Conservation (phyloP, 2,888 invertebrate genomes). For the Ormyrus nitidulus region DNA sequence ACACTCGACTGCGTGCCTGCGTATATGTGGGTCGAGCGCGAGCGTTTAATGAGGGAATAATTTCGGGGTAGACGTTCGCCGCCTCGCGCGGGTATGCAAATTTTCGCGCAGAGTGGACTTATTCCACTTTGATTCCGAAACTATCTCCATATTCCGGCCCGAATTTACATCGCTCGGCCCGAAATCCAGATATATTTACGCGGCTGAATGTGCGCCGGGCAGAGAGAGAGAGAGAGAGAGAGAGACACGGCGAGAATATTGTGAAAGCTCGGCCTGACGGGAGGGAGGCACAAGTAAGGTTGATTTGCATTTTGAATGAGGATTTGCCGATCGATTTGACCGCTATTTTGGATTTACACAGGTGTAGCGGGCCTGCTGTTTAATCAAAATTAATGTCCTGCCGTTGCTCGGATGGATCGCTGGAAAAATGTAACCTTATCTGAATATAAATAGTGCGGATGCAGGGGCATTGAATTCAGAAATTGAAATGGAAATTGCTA, state of each 20-base stretch:
- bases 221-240: neutral
- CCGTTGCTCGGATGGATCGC: no score
- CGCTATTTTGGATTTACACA: neutral
- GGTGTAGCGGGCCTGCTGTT: no score
- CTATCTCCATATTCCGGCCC: neutral
- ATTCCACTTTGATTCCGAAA: neutral
- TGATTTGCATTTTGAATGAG: conserved; percentile 47
- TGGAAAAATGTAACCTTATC: no score
- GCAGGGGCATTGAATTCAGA: no score
- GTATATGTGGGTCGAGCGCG: neutral
- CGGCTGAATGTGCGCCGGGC: neutral
- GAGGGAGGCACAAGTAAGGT: no score
- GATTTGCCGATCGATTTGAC: conserved; percentile 3
- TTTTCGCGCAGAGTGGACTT: neutral
- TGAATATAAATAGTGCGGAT: no score
- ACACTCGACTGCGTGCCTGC: neutral
- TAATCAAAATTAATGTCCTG: no score
- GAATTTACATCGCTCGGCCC: conserved; percentile 4
- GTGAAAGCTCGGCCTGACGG: neutral
- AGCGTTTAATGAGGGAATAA: conserved; percentile 19
- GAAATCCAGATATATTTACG: neutral
- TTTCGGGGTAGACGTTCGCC: neutral
- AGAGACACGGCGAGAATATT: no score
- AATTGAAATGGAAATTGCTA: no score
- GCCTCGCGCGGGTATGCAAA: conserved; percentile 3